Evolutionary conservation across 2,797 vertebrate species (phyloP), one percentile per base, ranked within the genome.

Genomic region (Chlorospingus semifuscus): DNA sequence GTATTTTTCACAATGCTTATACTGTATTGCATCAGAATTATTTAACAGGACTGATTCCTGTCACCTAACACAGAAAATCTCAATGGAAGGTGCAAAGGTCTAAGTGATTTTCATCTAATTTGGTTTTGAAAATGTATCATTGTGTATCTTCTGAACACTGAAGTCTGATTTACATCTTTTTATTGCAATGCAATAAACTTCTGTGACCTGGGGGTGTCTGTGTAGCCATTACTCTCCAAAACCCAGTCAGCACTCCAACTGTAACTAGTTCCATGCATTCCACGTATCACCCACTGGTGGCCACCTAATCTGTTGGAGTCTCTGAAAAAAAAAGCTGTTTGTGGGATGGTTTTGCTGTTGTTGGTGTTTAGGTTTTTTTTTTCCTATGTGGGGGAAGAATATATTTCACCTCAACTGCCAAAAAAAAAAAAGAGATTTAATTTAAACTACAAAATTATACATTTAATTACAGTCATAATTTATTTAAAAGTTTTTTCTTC

Each of bases 341-440:
- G 18, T 6, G 42, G 4, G 4, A 11, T 39, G 17, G 17, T 36
- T 65, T 57, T 74, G 30, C 24, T 64, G 12, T 23, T 61, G 17
- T 37, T 53, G 16, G 15, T n/a, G 11, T 12, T 44, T 9, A 11
- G 21, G 17, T 11, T 0, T 3, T 29, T 39, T 11, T 29, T 69
- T 41, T 10, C 20, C 20, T n/a, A 1, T 46, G 34, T 76, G 56
- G 19, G 76, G 76, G 34, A 63, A 53, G 32, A 83, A 1, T 16
- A 78, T 15, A 24, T 52, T 64, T 37, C 68, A 57, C 26, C 22
- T 77, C 47, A 91, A 68, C 4, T 16, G 20, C 12, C 15, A 42
- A 44, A 80, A 57, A 23, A 56, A 21, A 22, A 42, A 14, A 53
- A 13, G 7, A 55, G 3, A 59, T 63, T 77, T 71, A 0, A 5